Percentiles rank a stretch among this genome's conserved stretches.
phyloP scores from a whole-genome alignment of 2,113 vertebrate species.

The Leuciscus idus region DNA sequence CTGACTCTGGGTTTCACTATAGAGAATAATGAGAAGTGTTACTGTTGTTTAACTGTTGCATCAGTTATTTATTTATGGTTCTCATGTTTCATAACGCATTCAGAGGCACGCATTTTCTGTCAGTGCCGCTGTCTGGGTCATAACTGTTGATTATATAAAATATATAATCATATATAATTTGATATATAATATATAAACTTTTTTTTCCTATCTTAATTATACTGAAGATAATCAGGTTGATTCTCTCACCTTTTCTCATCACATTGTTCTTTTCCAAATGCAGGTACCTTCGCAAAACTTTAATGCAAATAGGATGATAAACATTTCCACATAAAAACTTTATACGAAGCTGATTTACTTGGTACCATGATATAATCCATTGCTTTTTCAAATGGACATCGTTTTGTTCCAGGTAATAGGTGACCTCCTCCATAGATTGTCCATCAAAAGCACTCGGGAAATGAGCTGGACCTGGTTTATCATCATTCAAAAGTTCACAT shows the following conservation, averaged over 20 bases:
- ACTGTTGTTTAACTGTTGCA: neutral
- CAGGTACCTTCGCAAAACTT: neutral
- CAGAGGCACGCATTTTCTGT: neutral
- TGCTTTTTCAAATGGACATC: neutral
- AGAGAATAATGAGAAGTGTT: neutral
- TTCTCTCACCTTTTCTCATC: conserved; percentile 6
- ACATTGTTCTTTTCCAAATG: neutral
- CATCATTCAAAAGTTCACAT: neutral
- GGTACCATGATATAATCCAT: neutral
- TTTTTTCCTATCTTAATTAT: neutral
- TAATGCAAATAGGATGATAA: conserved; percentile 6
- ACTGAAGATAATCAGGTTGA: neutral
- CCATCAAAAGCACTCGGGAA: neutral
- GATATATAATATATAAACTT: too few relatives aligned
- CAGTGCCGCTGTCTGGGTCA: neutral
- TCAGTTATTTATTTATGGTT: neutral
- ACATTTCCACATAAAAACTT: neutral
- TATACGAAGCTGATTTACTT: neutral
- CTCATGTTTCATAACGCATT: neutral
- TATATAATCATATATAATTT: too few relatives aligned
- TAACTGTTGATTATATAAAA: neutral
- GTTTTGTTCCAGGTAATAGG: neutral
- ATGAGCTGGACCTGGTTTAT: neutral
- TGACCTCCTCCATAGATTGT: neutral
- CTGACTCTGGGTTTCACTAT: conserved; percentile 36